phyloP scores from a whole-genome alignment of 2,888 invertebrate species.

The Philaethria dido region DNA sequence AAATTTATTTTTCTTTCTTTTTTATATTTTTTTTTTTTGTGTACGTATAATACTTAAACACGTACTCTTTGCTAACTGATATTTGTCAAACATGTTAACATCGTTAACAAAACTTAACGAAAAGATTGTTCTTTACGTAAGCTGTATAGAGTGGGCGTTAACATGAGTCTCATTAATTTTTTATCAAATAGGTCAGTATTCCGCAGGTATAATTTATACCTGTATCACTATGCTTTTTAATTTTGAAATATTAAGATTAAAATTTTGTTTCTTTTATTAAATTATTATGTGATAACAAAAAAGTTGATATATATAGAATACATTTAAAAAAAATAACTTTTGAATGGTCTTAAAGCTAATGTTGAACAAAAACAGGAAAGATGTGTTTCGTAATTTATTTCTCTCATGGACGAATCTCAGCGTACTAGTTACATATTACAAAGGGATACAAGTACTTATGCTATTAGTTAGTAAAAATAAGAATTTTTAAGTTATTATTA shows the following conservation, averaged over 20 bases:
- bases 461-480: too few species aligned
- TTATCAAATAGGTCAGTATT: constrained; percentile 9
- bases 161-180: constrained; percentile 9
- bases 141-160: constrained; percentile 1
- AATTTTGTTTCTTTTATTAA: background rate
- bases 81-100: background rate
- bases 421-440: too few species aligned
- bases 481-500: background rate
- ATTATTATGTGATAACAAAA: background rate
- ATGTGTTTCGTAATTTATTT: too few species aligned
- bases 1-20: too few species aligned
- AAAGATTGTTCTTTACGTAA: background rate
- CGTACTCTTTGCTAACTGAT: background rate
- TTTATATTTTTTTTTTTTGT: too few species aligned
- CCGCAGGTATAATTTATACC: background rate
- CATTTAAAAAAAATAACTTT: too few species aligned
- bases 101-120: background rate
- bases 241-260: background rate
- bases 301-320: too few species aligned
- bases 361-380: too few species aligned
- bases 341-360: too few species aligned
- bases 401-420: too few species aligned
- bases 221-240: background rate
- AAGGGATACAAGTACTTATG: too few species aligned
- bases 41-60: background rate